Conservation (phyloP, 2,797 vertebrate genomes). For the Phrynocephalus vlangalii region DNA sequence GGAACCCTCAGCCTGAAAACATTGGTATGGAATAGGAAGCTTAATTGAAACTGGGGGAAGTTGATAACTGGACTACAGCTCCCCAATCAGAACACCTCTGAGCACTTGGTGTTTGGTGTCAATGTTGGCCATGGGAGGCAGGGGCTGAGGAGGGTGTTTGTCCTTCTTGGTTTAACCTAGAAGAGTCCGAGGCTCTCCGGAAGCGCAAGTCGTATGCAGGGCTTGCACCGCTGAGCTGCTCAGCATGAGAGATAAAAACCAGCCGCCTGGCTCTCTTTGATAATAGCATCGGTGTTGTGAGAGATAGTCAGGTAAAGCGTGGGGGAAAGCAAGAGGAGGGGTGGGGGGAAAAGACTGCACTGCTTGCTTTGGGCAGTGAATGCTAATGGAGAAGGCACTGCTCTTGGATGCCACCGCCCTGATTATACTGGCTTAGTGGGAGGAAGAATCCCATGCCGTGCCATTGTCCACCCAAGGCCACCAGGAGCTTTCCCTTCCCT, state of each 20-base stretch:
- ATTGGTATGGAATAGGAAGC: too few species aligned
- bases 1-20: too few species aligned
- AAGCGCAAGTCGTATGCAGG: not conserved
- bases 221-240: slow-evolving; percentile 21
- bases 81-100: too few species aligned
- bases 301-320: slow-evolving; percentile 3
- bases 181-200: not conserved
- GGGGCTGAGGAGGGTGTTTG: not conserved
- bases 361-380: slow-evolving; percentile 13
- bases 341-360: not conserved
- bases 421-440: not conserved
- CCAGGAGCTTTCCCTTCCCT: not conserved
- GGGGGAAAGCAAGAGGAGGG: not conserved
- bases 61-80: too few species aligned
- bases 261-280: slow-evolving; percentile 30
- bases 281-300: slow-evolving; percentile 30
- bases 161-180: not conserved
- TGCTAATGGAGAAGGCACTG: not conserved
- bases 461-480: not conserved
- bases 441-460: not conserved
- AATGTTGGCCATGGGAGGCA: not conserved
- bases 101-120: not conserved
- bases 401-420: not conserved
- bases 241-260: slow-evolving; percentile 33
- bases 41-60: too few species aligned